Evolutionary conservation across 1,140 invertebrate genomes (phyloP), one percentile per base, ranked within the genome.

Genomic region (Neoseiulus cucumeris): DNA sequence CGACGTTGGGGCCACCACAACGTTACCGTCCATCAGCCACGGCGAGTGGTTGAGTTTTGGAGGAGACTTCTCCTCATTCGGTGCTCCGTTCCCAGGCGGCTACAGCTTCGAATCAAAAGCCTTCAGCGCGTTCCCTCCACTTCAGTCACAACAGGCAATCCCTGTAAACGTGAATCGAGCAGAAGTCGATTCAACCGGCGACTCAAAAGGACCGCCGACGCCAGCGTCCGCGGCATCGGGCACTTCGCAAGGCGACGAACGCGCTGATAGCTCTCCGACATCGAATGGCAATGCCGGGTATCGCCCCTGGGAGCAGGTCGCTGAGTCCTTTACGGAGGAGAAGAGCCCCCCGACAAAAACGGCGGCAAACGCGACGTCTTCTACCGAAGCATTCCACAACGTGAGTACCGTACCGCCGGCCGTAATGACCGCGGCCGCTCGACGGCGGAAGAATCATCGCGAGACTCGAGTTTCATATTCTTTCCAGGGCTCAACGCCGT

Each of bases 221-320:
- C 51, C 51, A 29, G 51, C 51, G 22, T 59, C 51, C 25, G 51
- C 51, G 25, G 51, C 51, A 14, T 59, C 51, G 4, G 33, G 33
- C 4, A 33, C 51, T 20, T 59, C 51, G 5, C 25, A 33, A 14
- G 22, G 51, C 33, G 51, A 59, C 25, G 51, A 59, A 2, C 51
- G 51, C 51, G 51, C 33, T 33, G 51, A 59, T 9, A 59, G 51
- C 22, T 59, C 51, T 2, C 51, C 51, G 33, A 25, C 51, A 20
- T 29, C 51, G 14, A 59, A 59, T 33, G 25, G 25, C 25, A 59
- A 59, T 59, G 51, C 51, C 51, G 51, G 51, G 14, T 59, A 59
- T 33, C 51, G 51, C 51, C 51, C 51, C 51, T 59, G 51, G 51
- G 51, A 59, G 51, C 51, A 59, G 51, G 51, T 33, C 51, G 51